Evolutionary conservation across 2,888 invertebrate species (phyloP).

Genomic region (Pseudococcus longispinus): DNA sequence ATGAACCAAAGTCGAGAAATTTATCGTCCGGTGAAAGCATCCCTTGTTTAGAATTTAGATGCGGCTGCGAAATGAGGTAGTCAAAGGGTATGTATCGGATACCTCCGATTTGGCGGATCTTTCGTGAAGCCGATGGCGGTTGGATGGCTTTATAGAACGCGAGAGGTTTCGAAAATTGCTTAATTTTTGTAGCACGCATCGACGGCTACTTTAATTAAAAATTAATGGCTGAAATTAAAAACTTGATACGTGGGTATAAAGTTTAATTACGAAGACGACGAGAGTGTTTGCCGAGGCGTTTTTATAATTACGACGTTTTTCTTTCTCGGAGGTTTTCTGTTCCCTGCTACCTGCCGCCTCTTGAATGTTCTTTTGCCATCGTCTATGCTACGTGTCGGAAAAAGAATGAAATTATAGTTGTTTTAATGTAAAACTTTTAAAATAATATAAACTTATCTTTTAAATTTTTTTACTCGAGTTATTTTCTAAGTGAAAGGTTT

Average conservation of each 20-base stretch:
- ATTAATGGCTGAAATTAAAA: slow-evolving; percentile 6
- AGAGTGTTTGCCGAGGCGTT: slow-evolving; percentile 2
- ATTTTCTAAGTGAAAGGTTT: not conserved
- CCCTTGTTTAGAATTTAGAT: not conserved
- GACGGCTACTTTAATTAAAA: slow-evolving; percentile 4
- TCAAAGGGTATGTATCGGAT: not conserved
- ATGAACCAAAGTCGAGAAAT: not conserved
- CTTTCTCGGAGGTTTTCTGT: not conserved
- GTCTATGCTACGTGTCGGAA: not conserved
- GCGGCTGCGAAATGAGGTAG: not conserved
- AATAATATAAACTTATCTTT: not conserved
- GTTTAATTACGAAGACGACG: not conserved
- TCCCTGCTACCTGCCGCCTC: too few species aligned
- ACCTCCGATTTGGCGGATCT: not conserved
- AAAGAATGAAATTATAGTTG: not conserved
- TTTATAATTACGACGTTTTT: slow-evolving; percentile 22
- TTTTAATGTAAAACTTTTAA: not conserved
- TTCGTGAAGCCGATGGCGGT: not conserved
- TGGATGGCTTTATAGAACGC: not conserved
- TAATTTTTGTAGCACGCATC: not conserved
- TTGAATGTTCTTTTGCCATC: not conserved
- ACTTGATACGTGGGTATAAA: not conserved
- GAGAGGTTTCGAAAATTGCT: not conserved
- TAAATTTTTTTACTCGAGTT: not conserved
- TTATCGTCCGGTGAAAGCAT: not conserved